Conservation (phyloP, 2,113 vertebrate genomes). For the Plotosus lineatus region DNA sequence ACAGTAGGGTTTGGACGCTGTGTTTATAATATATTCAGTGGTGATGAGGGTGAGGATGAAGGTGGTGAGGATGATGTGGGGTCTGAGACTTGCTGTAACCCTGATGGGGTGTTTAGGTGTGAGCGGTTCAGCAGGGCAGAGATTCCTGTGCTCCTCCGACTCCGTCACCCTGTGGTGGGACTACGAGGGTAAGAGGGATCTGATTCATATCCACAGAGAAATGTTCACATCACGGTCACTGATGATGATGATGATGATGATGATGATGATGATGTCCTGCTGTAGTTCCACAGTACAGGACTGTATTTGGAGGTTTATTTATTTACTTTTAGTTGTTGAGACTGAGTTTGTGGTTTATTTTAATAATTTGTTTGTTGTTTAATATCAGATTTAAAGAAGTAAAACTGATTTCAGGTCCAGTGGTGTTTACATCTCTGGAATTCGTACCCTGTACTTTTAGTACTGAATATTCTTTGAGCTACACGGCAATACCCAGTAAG, state of each 20-base stretch:
- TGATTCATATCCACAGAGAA: not conserved
- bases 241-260: too few species aligned
- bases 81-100: not conserved
- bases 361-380: not conserved
- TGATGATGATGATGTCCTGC: too few species aligned
- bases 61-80: not conserved
- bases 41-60: not conserved
- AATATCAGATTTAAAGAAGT: not conserved
- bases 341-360: not conserved
- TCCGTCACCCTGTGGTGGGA: slow-evolving; percentile 4
- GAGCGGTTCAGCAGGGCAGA: not conserved
- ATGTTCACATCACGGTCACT: too few species aligned
- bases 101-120: not conserved
- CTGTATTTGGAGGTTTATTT: too few species aligned
- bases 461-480: not conserved
- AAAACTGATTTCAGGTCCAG: not conserved
- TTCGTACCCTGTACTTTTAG: fast-evolving
- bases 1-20: not conserved
- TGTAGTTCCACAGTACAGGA: too few species aligned
- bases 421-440: not conserved
- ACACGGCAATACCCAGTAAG: not conserved
- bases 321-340: too few species aligned
- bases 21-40: not conserved
- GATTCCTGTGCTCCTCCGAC: slow-evolving; percentile 39
- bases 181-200: slow-evolving; percentile 35